Base-by-base conservation (phyloP, 1,140 invertebrate species). In the Panagrolaimus sp. region DNA sequence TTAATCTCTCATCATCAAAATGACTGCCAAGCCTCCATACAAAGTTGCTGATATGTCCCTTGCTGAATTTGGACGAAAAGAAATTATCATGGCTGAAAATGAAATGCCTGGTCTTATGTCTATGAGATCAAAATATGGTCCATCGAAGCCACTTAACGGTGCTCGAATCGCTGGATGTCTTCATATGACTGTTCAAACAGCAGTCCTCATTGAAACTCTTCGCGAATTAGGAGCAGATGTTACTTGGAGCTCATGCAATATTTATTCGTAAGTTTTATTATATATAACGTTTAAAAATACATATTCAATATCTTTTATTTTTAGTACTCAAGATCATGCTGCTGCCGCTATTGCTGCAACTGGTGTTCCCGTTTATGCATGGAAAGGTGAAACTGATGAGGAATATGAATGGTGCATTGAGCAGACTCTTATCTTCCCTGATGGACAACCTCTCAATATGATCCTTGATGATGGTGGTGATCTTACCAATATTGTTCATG, bases 331-430 rank as follows among this genome's bases (percentile, higher is more conserved):
- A 86, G 92, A 96, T 85, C 90, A 96, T 84, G 96, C 96, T 38
- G 96, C 96, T 23, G 95, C 96, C n/a, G 96, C 96, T 11, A 94
- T 99, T 70, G 96, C 96, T 0, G 89, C 89, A 75, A 86, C 87
- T 38, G 95, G 95, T 61, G 88, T 98, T 14, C 91, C 95, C 9
- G 95, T 98, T n/a, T 99, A 91, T 83, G 96, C 96, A 0, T 99
- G 96, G 96, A 99, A 99, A 86, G 96, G 96, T 14, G 96, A 99
- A 87, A 98, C 94, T 2, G 96, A 99, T 78, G 96, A 98, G 81
- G 96, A 99, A 84, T 99, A 97, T 81, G 81, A 90, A 23, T 99
- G 96, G 96, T 99, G 96, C 83, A 96, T 99, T 83, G 93, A 98
- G 84, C 96, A 98, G 85, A 88, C 87, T 9, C 65, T 88, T 16